These are phyloP conservation scores for Pelochelys cantorii DNA, from an alignment of 2,797 vertebrate species.

Conservation along the genomic window DNA sequence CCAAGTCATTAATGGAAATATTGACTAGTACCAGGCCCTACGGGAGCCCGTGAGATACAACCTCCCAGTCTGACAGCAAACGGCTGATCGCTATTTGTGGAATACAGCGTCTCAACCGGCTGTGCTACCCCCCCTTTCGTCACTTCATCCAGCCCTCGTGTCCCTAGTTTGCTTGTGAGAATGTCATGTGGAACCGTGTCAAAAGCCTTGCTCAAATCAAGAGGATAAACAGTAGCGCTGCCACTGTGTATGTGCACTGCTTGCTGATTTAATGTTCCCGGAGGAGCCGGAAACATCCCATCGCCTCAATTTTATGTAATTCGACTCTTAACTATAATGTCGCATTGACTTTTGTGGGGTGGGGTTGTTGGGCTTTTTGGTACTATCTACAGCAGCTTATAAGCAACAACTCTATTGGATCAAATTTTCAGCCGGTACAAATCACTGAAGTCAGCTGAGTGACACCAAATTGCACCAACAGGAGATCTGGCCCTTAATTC, in stretches of 20 bases:
- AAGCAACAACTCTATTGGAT: rapidly evolving
- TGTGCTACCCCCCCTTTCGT: not conserved
- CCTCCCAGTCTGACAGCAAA: not conserved
- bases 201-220: not conserved
- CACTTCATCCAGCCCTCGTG: not conserved
- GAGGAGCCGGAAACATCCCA: conserved; percentile 48
- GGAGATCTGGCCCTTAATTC: rapidly evolving
- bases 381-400: rapidly evolving
- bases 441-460: not conserved
- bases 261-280: rapidly evolving
- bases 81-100: not conserved
- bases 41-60: not conserved
- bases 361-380: not conserved
- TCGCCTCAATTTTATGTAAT: conserved; percentile 34
- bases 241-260: rapidly evolving
- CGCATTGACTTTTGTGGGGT: conserved; percentile 13
- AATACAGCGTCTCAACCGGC: not conserved
- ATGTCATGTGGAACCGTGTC: not conserved
- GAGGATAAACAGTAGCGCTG: not conserved
- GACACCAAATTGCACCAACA: rapidly evolving
- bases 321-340: conserved; percentile 39
- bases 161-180: not conserved
- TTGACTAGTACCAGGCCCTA: not conserved
- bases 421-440: not conserved
- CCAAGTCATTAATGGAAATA: not conserved